These are phyloP conservation scores for Prionace glauca DNA, from an alignment of 2,797 vertebrate genomes.

Conservation along the genomic window DNA sequence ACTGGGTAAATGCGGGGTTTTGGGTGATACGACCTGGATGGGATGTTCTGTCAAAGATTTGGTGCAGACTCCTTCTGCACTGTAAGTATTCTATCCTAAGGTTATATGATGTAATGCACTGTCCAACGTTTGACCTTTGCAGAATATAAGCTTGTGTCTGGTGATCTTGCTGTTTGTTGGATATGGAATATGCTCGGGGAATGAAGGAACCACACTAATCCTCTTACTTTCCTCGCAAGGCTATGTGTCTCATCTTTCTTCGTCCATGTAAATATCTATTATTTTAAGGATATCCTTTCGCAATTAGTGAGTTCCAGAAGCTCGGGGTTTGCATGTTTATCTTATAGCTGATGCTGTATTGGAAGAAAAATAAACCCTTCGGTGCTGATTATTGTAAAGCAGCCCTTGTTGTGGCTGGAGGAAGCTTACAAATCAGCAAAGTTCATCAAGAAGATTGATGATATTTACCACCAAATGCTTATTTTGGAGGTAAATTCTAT, in stretches of 20 bases:
- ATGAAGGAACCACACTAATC: neutral
- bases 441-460: conserved; percentile 18
- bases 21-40: too few relatives aligned
- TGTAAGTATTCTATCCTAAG: too few relatives aligned
- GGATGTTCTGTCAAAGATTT: too few relatives aligned
- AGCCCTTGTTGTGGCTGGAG: neutral
- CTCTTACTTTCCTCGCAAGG: neutral
- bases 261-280: neutral
- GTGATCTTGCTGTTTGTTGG: neutral
- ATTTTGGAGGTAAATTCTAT: conserved; percentile 2
- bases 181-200: neutral
- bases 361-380: conserved; percentile 17
- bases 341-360: conserved; percentile 1
- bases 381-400: neutral
- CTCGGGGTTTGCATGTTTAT: neutral
- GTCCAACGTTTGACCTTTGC: neutral
- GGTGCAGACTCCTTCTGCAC: too few relatives aligned
- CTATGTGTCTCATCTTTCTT: neutral
- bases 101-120: neutral
- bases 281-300: neutral
- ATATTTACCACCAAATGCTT: neutral
- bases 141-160: neutral
- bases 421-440: neutral
- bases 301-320: neutral
- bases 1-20: too few relatives aligned